Conservation (phyloP, 2,797 vertebrate genomes). For the Hirundo rustica region DNA sequence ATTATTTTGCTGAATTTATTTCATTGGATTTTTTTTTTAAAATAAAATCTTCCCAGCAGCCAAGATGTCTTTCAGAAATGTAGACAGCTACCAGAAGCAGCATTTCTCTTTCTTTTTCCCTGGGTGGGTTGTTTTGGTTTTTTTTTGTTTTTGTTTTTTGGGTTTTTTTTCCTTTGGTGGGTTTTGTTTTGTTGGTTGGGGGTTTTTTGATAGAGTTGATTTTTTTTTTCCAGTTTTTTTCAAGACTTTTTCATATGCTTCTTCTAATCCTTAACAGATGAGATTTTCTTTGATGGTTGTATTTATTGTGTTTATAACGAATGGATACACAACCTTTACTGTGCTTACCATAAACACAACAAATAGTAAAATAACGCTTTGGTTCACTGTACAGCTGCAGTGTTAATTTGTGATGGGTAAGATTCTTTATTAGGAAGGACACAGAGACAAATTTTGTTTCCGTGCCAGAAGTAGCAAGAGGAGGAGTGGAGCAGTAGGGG, state of each 20-base stretch:
- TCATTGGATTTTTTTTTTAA: neutral
- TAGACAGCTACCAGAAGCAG: slow-evolving; percentile 54
- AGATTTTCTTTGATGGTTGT: neutral
- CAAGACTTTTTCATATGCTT: slow-evolving; percentile 37
- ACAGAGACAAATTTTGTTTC: neutral
- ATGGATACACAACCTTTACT: neutral
- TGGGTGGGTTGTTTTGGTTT: neutral
- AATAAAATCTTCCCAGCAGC: slow-evolving; percentile 18
- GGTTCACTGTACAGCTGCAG: neutral
- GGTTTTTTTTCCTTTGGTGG: neutral
- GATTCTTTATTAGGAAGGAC: neutral
- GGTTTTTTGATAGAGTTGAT: slow-evolving; percentile 34
- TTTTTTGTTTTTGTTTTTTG: too few species aligned
- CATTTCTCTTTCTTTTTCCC: slow-evolving; percentile 22
- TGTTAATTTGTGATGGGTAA: neutral
- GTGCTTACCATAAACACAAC: neutral
- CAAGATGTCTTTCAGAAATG: slow-evolving; percentile 52
- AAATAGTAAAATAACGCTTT: neutral
- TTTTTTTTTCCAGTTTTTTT: slow-evolving; percentile 14
- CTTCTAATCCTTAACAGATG: slow-evolving; percentile 47
- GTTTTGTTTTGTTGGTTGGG: neutral
- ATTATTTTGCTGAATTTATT: slow-evolving; percentile 39
- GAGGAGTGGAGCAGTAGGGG: neutral
- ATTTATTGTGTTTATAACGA: neutral
- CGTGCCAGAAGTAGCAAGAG: neutral